These are phyloP conservation scores for Glaucomys volans DNA, from an alignment of 2,113 vertebrate species.

Conservation along the genomic window DNA sequence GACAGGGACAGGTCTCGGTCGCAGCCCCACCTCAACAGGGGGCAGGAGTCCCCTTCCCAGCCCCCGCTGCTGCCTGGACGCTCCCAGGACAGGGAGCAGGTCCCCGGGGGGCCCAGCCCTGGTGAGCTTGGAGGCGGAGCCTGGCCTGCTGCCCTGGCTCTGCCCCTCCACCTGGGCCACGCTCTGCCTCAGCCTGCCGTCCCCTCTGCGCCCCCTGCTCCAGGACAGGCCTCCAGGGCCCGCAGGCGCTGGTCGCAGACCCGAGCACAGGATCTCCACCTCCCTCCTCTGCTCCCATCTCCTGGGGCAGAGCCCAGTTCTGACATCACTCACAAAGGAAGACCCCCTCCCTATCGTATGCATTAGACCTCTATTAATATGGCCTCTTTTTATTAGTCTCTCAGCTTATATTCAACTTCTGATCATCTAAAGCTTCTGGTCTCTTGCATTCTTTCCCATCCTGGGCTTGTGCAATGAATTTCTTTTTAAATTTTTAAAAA, in stretches of 20 bases:
- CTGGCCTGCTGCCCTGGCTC: background rate
- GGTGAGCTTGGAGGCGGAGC: background rate
- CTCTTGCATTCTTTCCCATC: background rate
- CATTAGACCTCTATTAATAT: background rate
- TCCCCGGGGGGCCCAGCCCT: background rate
- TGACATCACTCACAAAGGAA: background rate
- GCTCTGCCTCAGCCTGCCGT: background rate
- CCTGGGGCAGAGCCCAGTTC: background rate
- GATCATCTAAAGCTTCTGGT: background rate
- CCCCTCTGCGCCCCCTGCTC: background rate
- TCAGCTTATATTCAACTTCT: background rate
- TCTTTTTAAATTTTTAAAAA: background rate
- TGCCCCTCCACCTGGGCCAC: accelerated
- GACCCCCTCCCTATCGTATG: background rate
- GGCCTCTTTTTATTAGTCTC: background rate
- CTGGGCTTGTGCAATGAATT: background rate
- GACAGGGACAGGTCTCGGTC: background rate
- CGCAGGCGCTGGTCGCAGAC: background rate
- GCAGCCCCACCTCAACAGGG: background rate
- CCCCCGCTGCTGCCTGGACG: background rate
- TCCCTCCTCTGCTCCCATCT: background rate
- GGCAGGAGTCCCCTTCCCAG: background rate
- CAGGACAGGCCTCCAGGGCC: background rate
- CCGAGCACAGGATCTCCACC: background rate
- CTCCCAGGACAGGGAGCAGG: background rate